Base-by-base conservation (phyloP, 1,140 invertebrate genomes). In the Steinernema khuongi region DNA sequence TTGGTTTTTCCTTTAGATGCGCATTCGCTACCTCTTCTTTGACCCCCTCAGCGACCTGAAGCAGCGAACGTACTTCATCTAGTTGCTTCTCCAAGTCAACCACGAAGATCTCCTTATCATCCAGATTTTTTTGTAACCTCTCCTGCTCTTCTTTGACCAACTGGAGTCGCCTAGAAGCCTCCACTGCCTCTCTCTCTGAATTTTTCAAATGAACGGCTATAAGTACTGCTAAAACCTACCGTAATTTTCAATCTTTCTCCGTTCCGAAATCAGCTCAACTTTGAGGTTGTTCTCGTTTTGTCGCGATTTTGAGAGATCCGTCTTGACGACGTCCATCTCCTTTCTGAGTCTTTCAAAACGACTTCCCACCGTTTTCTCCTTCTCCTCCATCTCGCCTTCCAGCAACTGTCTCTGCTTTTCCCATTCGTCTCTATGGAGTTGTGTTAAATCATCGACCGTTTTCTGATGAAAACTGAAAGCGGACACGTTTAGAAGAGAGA, bases 401-500 rank as follows among this genome's bases (percentile, higher is more conserved):
- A 60, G 14, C 22, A 4, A 26, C 11, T 60, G 14, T 22, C 22
- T 60, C 50, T 60, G 50, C 26, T 60, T 60, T 60, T 60, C 50
- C 50, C 50, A 60, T 60, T 60, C 50, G 4, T 60, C 50, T 17
- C 50, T 14, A 60, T 60, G 50, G 19, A 60, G 4, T 60, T 60
- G 50, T 22, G 50, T n/a, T 22, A 60, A 60, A 26, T 60, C 50
- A 22, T 60, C 50, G 50, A 60, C 26, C 50, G 50, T 60, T 60
- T 60, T 60, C 50, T 60, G 50, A 60, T 60, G 50, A 60, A 60
- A 60, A 60, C 50, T 60, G 19, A n/a, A 41, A 7, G 50, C 14
- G 22, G 4, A 22, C 19, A 60, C 14, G 50, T 60, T n/a, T n/a
- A n/a, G 50, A 60, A 7, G 50, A 7, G 36, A 41, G 50, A 2